Percentiles rank a stretch among this genome's conserved stretches.
phyloP scores from a whole-genome alignment of 2,888 invertebrate genomes.

The Argyresthia albistria region DNA sequence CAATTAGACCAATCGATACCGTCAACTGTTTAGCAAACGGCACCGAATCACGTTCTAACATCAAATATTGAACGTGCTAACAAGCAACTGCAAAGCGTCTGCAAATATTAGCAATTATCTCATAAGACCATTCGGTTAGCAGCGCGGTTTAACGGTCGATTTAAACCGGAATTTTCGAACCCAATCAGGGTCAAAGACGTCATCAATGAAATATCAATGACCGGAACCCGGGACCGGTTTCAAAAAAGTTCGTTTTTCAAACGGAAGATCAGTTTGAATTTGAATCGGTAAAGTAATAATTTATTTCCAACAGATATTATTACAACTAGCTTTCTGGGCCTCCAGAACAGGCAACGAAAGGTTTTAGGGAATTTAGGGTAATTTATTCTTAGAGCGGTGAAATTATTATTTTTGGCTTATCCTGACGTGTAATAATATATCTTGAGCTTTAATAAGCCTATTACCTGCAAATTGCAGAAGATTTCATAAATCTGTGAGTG shows the following conservation, averaged over 20 bases:
- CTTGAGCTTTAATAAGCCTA: too few relatives aligned
- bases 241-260: slow-evolving; percentile 16
- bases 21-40: neutral
- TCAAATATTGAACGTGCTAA: neutral
- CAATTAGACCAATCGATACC: neutral
- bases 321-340: too few relatives aligned
- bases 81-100: neutral
- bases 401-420: too few relatives aligned
- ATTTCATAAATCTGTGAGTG: too few relatives aligned
- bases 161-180: slow-evolving; percentile 6
- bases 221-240: slow-evolving; percentile 21
- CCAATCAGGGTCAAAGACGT: slow-evolving; percentile 21
- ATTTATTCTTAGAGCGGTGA: too few relatives aligned
- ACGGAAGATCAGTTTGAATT: slow-evolving; percentile 13
- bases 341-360: too few relatives aligned
- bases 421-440: too few relatives aligned
- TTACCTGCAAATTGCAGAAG: too few relatives aligned
- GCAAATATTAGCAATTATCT: slow-evolving; percentile 1
- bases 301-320: too few relatives aligned
- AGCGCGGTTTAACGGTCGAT: slow-evolving; percentile 5
- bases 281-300: neutral
- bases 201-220: slow-evolving; percentile 28
- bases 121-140: neutral
- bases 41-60: too few relatives aligned
- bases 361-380: too few relatives aligned